Percentiles rank a stretch among this genome's conserved stretches.
phyloP scores from a whole-genome alignment of 1,140 invertebrate species.

The Oedothorax gibbosus region DNA sequence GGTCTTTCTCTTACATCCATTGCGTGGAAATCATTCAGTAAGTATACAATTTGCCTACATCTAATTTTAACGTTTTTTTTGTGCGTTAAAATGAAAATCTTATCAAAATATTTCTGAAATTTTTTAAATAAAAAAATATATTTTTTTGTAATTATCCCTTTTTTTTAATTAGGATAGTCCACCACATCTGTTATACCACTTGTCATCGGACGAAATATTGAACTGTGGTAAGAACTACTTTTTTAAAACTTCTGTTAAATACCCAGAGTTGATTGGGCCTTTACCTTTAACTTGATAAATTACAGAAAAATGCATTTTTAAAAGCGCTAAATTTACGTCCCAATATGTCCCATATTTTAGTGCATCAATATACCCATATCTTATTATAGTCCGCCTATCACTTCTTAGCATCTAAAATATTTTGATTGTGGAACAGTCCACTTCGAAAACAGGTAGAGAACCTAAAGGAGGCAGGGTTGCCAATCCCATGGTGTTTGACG shows the following conservation, averaged over 20 bases:
- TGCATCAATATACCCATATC: too few relatives aligned
- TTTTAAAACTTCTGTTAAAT: too few relatives aligned
- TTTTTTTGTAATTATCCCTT: not conserved
- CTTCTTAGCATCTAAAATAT: too few relatives aligned
- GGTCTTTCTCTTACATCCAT: conserved; percentile 8
- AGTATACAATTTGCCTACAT: not conserved
- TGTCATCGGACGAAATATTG: not conserved
- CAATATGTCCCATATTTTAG: too few relatives aligned
- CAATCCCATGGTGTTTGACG: too few relatives aligned
- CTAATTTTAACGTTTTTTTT: not conserved
- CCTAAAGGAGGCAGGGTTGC: too few relatives aligned
- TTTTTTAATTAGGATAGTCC: conserved; percentile 7
- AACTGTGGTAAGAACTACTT: conserved; percentile 27
- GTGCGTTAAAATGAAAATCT: too few relatives aligned
- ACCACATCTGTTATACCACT: conserved; percentile 33
- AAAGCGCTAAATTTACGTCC: too few relatives aligned
- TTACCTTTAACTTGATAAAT: not conserved
- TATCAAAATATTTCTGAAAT: not conserved
- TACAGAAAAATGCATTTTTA: too few relatives aligned
- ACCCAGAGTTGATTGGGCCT: not conserved
- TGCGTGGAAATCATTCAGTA: conserved; percentile 42
- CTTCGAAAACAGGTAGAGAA: too few relatives aligned
- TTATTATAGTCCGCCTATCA: too few relatives aligned
- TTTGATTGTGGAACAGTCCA: too few relatives aligned
- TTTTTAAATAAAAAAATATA: not conserved